Evolutionary conservation across 2,113 vertebrate species (phyloP).

Genomic region (Halcyon malimbica): DNA sequence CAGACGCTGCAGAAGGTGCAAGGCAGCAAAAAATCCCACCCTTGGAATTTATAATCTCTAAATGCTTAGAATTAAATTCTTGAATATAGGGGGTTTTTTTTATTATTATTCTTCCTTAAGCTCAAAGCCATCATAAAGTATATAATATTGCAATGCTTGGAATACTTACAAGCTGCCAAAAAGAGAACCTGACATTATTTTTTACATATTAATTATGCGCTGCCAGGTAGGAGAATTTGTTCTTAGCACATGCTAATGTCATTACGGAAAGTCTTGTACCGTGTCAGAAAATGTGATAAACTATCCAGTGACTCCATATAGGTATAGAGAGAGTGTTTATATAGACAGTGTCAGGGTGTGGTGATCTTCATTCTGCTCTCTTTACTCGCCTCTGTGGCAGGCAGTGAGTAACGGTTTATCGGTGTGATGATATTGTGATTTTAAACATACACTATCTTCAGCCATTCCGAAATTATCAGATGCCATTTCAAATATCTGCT

Average conservation of each 20-base stretch:
- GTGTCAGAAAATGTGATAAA: not conserved
- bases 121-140: constrained; percentile 12
- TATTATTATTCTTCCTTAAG: not conserved
- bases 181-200: constrained; percentile 18
- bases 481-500: not conserved
- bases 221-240: constrained; percentile 19
- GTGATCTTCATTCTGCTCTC: not conserved
- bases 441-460: fast-evolving
- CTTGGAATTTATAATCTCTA: not conserved
- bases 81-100: not conserved
- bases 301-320: not conserved
- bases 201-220: constrained; percentile 48
- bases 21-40: not conserved
- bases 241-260: constrained; percentile 23
- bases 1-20: not conserved
- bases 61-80: not conserved
- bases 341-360: not conserved
- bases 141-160: not conserved
- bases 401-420: not conserved
- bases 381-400: not conserved
- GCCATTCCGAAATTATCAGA: not conserved
- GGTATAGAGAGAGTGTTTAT: not conserved
- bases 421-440: fast-evolving
- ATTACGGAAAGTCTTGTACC: not conserved
- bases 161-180: constrained; percentile 2